Conservation (phyloP, 2,113 vertebrate genomes). For the Ophthalmolycus amberensis region DNA sequence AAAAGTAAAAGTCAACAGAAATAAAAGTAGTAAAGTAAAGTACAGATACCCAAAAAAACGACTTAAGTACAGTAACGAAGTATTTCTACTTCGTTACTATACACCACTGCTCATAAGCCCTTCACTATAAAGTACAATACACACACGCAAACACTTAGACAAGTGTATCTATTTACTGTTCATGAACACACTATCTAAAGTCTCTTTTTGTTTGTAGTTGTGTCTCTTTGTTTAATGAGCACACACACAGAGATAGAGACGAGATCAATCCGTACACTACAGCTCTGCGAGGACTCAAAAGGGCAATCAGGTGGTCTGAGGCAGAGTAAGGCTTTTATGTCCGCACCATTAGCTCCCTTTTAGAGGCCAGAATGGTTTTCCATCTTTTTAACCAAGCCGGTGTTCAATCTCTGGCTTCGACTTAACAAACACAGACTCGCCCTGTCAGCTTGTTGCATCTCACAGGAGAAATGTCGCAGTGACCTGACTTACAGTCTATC, state of each 20-base stretch:
- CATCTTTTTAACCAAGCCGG: slow-evolving; percentile 25
- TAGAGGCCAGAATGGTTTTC: slow-evolving; percentile 41
- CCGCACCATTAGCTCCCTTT: slow-evolving; percentile 58
- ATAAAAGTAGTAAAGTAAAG: too few relatives aligned
- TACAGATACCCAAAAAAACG: too few relatives aligned
- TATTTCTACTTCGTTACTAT: too few relatives aligned
- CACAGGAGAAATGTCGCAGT: not conserved
- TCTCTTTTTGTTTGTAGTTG: slow-evolving; percentile 1
- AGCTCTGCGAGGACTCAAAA: slow-evolving; percentile 24
- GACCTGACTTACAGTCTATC: not conserved
- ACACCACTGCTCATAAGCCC: too few relatives aligned
- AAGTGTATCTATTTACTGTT: slow-evolving; percentile 2
- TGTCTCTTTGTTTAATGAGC: slow-evolving; percentile 8
- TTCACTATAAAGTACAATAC: slow-evolving; percentile 17
- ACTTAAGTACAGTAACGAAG: too few relatives aligned
- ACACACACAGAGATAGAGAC: not conserved
- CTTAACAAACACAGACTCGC: slow-evolving; percentile 26
- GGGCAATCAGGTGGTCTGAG: slow-evolving; percentile 23
- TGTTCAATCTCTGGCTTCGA: slow-evolving; percentile 23
- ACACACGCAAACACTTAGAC: slow-evolving; percentile 16
- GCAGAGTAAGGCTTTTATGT: slow-evolving; percentile 61
- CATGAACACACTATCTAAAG: slow-evolving; percentile 1
- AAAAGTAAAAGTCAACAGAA: too few relatives aligned
- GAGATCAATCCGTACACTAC: not conserved
- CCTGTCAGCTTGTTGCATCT: slow-evolving; percentile 15